Base-by-base conservation (phyloP, 2,113 vertebrate genomes). In the Psilopogon haemacephalus region DNA sequence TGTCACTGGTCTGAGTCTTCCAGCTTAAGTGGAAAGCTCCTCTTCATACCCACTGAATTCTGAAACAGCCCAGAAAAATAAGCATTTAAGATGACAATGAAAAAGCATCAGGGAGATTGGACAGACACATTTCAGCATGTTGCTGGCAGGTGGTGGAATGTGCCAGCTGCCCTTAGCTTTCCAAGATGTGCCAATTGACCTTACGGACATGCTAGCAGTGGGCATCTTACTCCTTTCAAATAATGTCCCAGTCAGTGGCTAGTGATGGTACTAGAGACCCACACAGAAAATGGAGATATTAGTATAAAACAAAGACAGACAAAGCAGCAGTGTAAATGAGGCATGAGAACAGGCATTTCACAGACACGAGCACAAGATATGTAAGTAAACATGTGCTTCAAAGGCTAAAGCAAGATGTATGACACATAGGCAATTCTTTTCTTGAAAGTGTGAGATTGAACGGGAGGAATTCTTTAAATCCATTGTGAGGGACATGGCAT, bases 1-100 rank as follows among this genome's bases (percentile, higher is more conserved):
- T 94, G 86, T 90, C 80, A 90, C 35, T 92, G 92, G 88, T 69
- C 58, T 95, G 42, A 94, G 73, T 88, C 73, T 94, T 90, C 35
- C 54, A 64, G 80, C 62, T 68, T 82, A 92, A 96, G 86, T 86
- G 88, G 73, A 80, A 76, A 90, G 60, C 88, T 95, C 76, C 88
- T 86, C 69, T 88, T 68, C 68, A 59, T 2, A 5, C 38, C 52
- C 83, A 6, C 15, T 94, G 83, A 84, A 88, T 94, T 69, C 60
- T 83, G 88, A 77, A 94, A 93, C 40, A 21, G 70, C 64, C 10
- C 6, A 80, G 62, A 72, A 89, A 91, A 95, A 93, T 83, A 80
- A 67, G 60, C 59, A 28, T 73, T 73, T 55, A 52, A 90, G 88
- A 79, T 83, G 69, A 91, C 83, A 95, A 42, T 74, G 52, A 83